A percentile compares a stretch with the other conserved stretches of the same genome.
Conservation (phyloP, 1,140 invertebrate species). For the Drosophila malerkotliana region DNA sequence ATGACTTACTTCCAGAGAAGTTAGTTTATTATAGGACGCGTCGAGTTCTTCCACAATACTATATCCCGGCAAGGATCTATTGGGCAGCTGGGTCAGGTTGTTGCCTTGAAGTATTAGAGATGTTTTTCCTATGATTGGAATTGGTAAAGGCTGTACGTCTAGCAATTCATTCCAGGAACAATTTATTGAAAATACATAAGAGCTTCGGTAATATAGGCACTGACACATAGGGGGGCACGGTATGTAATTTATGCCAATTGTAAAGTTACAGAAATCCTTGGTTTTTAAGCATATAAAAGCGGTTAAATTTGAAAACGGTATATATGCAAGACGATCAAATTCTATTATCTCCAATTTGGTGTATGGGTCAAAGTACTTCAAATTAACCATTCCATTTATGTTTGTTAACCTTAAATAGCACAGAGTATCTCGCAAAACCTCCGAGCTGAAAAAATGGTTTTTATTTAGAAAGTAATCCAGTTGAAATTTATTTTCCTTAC, state of each 20-base stretch:
- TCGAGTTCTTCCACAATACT: conserved; percentile 2
- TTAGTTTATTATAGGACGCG: conserved; percentile 8
- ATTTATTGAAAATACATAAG: conserved; percentile 10
- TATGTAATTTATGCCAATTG: not conserved
- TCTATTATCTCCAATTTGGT: not conserved
- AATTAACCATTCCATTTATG: conserved; percentile 1
- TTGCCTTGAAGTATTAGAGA: not conserved
- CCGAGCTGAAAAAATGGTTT: not conserved
- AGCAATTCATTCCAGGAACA: not conserved
- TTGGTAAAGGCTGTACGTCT: conserved; percentile 7
- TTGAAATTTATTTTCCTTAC: no score
- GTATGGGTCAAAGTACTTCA: conserved; percentile 9
- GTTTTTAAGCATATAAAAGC: conserved; percentile 6
- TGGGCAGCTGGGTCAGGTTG: not conserved
- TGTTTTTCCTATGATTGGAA: conserved; percentile 3
- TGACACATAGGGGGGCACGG: conserved; percentile 4
- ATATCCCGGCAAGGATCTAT: conserved; percentile 3
- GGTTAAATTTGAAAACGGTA: not conserved
- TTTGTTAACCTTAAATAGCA: conserved; percentile 11
- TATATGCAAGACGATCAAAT: not conserved
- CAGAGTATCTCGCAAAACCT: not conserved
- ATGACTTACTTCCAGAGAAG: not conserved
- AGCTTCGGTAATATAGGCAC: not conserved
- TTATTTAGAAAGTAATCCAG: not conserved
- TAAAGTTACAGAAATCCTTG: not conserved